A percentile compares a stretch with the other conserved stretches of the same genome.
phyloP scores from a whole-genome alignment of 2,888 invertebrate genomes.

The Plebejus melissa region DNA sequence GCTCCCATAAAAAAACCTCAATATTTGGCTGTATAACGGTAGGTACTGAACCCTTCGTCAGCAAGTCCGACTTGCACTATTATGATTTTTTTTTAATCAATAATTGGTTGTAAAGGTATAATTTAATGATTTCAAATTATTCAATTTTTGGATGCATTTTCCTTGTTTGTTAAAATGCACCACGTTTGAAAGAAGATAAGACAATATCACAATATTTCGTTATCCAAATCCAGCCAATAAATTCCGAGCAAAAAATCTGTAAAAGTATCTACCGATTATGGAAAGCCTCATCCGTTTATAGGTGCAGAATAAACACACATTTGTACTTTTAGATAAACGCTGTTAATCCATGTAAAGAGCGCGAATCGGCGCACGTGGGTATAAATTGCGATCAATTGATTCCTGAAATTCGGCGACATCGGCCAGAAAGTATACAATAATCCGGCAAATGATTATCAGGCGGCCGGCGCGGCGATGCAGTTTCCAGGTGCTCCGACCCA shows the following conservation, averaged over 20 bases:
- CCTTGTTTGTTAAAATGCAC: neutral
- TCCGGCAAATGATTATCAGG: conserved; percentile 73
- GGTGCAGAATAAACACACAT: neutral
- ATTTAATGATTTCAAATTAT: too few relatives aligned
- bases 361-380: conserved; percentile 38
- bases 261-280: neutral
- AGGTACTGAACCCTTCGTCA: too few relatives aligned
- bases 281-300: neutral
- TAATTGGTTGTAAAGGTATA: too few relatives aligned
- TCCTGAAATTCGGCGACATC: conserved; percentile 63
- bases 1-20: too few relatives aligned
- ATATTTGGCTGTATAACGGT: too few relatives aligned
- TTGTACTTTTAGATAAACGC: neutral
- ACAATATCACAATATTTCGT: neutral
- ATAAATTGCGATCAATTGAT: conserved; percentile 54
- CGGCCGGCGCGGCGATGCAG: conserved; percentile 60
- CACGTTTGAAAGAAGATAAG: neutral
- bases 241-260: neutral
- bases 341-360: neutral
- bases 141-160: neutral
- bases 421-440: conserved; percentile 73
- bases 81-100: too few relatives aligned
- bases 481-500: conserved; percentile 76
- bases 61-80: too few relatives aligned
- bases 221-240: neutral